Evolutionary conservation across 2,888 invertebrate species (phyloP).

Genomic region (Bruchidius siliquastri): DNA sequence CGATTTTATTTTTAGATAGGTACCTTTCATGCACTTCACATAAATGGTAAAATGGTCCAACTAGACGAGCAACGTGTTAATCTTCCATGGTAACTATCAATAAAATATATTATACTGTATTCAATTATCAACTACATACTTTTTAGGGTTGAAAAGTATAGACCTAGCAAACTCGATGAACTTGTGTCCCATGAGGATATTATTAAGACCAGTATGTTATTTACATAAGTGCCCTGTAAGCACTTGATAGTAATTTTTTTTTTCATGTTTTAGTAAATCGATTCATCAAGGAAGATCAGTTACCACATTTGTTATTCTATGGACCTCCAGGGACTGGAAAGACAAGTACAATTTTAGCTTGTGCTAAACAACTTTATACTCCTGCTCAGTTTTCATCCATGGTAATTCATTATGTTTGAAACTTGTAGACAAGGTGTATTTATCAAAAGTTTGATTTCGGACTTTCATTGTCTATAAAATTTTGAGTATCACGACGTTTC

Average conservation of each 20-base stretch:
- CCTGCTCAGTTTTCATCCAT: constrained; percentile 88
- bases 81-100: constrained; percentile 56
- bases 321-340: constrained; percentile 99
- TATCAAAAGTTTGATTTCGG: no score
- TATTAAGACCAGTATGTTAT: constrained; percentile 78
- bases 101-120: not conserved
- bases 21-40: not conserved
- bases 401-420: constrained; percentile 46
- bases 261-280: constrained; percentile 59
- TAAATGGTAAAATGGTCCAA: constrained; percentile 10
- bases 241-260: not conserved
- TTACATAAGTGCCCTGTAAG: not conserved
- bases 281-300: constrained; percentile 84
- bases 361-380: constrained; percentile 87
- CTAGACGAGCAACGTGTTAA: constrained; percentile 40
- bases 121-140: constrained; percentile 12
- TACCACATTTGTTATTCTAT: constrained; percentile 95
- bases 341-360: constrained; percentile 95
- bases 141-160: constrained; percentile 95
- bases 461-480: no score
- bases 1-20: no score
- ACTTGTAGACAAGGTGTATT: no score
- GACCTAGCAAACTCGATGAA: constrained; percentile 86
- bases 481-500: no score
- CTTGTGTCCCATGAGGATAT: constrained; percentile 97